These are phyloP conservation scores for Ennomos fuscantarius DNA, from an alignment of 2,888 invertebrate genomes.

Conservation along the genomic window DNA sequence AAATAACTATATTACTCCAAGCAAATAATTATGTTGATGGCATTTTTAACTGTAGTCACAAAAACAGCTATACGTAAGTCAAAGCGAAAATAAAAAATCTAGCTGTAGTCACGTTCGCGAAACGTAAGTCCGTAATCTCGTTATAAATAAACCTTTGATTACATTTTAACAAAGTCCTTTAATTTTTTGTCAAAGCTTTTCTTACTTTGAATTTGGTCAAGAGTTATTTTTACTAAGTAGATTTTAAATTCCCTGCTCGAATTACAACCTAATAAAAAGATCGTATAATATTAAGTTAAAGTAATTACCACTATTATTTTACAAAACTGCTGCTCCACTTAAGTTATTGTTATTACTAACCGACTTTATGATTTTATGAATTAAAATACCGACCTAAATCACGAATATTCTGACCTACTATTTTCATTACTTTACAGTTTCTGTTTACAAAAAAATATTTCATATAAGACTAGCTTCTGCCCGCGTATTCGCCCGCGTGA, in stretches of 20 bases:
- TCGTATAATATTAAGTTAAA: neutral
- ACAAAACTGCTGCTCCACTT: neutral
- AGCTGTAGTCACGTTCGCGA: neutral
- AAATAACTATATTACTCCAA: no score
- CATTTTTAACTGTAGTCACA: no score
- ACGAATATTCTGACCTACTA: constrained; percentile 17
- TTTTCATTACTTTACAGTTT: constrained; percentile 5
- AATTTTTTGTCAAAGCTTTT: constrained; percentile 19
- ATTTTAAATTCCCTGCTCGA: neutral
- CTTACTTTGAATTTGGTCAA: constrained; percentile 23
- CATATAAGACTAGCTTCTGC: no score
- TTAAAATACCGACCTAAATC: constrained; percentile 5
- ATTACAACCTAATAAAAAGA: neutral
- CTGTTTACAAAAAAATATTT: no score
- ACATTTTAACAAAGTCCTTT: constrained; percentile 13
- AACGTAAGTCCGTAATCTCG: constrained; percentile 10
- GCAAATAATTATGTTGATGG: no score
- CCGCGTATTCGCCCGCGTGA: no score
- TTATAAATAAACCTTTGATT: constrained; percentile 18
- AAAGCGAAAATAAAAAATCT: no score
- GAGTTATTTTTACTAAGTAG: constrained; percentile 2
- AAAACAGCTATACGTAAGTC: no score
- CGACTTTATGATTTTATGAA: constrained; percentile 9
- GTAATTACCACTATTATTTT: neutral
- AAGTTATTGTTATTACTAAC: constrained; percentile 8